phyloP scores from a whole-genome alignment of 2,888 invertebrate genomes.

The Cybosia mesomella region DNA sequence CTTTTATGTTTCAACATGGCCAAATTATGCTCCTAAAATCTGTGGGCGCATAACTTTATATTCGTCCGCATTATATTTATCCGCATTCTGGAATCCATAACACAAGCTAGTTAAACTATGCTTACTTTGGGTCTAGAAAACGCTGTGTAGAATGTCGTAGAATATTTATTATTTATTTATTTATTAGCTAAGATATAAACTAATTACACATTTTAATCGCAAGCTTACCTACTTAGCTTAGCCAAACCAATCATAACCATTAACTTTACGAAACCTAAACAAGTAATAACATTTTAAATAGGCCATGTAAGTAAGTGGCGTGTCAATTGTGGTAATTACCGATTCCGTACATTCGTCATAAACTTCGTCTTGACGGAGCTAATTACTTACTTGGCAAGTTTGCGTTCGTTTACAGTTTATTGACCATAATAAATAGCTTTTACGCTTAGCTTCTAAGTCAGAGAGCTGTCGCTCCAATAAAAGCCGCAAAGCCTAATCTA shows the following conservation, averaged over 20 bases:
- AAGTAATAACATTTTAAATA: constrained; percentile 44
- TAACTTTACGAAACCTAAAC: constrained; percentile 40
- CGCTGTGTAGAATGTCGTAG: too few species aligned
- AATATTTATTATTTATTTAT: too few species aligned
- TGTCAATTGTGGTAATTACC: constrained; percentile 42
- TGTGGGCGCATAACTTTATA: background rate
- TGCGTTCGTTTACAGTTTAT: background rate
- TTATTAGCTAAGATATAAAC: too few species aligned
- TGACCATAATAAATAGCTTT: background rate
- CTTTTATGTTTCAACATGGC: background rate
- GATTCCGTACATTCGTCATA: constrained; percentile 36
- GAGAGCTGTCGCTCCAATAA: background rate
- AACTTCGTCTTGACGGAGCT: background rate
- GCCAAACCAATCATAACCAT: constrained; percentile 15
- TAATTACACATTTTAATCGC: background rate
- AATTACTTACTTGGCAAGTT: constrained; percentile 32
- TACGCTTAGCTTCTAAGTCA: background rate
- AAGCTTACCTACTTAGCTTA: background rate
- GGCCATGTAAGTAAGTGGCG: constrained; percentile 34
- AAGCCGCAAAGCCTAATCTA: background rate
- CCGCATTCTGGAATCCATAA: too few species aligned
- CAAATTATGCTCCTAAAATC: background rate
- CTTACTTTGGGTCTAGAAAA: too few species aligned
- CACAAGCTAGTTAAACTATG: too few species aligned
- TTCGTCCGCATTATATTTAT: too few species aligned